Percentiles rank a stretch among this genome's conserved stretches.
Conservation (phyloP, 2,797 vertebrate species). For the Threskiornis aethiopicus region DNA sequence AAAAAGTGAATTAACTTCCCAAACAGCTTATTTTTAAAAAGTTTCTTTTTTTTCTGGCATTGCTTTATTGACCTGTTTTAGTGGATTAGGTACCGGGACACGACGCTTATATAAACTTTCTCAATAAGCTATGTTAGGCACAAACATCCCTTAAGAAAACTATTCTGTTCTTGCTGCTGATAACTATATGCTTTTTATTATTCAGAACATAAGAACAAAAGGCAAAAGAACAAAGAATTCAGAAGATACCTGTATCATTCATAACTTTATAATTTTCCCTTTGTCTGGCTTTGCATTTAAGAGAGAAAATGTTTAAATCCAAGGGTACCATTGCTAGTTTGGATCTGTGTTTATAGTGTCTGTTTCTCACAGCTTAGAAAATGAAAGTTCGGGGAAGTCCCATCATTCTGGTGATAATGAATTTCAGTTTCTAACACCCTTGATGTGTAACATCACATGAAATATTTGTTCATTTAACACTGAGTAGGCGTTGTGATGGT, state of each 20-base stretch:
- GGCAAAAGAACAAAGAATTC: background rate
- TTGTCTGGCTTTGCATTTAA: background rate
- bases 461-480: background rate
- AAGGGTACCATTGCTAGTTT: background rate
- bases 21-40: background rate
- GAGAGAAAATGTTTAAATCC: background rate
- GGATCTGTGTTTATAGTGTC: background rate
- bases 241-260: background rate
- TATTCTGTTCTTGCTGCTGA: background rate
- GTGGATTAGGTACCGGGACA: background rate
- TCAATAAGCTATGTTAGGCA: background rate
- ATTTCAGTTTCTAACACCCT: background rate
- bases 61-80: slow-evolving; percentile 20
- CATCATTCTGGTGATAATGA: background rate
- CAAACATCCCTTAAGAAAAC: background rate
- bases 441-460: background rate
- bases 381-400: background rate
- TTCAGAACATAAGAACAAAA: background rate
- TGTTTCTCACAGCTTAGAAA: background rate
- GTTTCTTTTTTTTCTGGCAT: background rate
- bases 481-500: background rate
- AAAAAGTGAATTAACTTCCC: slow-evolving; percentile 1
- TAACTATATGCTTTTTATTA: background rate
- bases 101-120: slow-evolving; percentile 2
- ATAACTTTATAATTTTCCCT: background rate